Base-by-base conservation (phyloP, 2,888 invertebrate genomes). In the Monoplex corrugatus region DNA sequence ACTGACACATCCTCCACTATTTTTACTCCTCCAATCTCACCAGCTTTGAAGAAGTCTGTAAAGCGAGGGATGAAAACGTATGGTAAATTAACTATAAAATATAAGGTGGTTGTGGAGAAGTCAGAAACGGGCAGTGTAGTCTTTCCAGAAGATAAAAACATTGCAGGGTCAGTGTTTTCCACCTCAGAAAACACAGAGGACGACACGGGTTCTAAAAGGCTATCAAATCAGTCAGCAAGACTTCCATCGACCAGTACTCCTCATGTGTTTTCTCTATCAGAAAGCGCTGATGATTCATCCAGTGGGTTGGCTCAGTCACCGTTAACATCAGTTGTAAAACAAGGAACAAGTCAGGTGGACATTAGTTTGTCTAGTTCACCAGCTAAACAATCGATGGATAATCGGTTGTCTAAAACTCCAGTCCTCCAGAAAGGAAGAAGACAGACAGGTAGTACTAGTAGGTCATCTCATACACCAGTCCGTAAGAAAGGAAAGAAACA, bases 401-500 rank as follows among this genome's bases (percentile, higher is more conserved):
- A n/a, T n/a, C n/a, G n/a, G n/a, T n/a, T n/a, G n/a, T n/a, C n/a
- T n/a, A n/a, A n/a, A n/a, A n/a, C n/a, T n/a, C n/a, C n/a, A n/a
- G n/a, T n/a, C n/a, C n/a, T n/a, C n/a, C 23, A 40, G 78, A 80
- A 78, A 78, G 78, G 78, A 72, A 72, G 35, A 6, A 72, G 72
- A 23, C 13, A 78, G 40, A 8, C 43, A 8, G 32, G 43, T 8
- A 23, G n/a, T n/a, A n/a, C n/a, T n/a, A n/a, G n/a, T n/a, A n/a
- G n/a, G n/a, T n/a, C n/a, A n/a, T n/a, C n/a, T n/a, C n/a, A n/a
- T n/a, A n/a, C n/a, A n/a, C n/a, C n/a, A n/a, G n/a, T n/a, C n/a
- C n/a, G n/a, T n/a, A 40, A 40, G 78, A 80, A 78, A 78, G 78
- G 78, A 72, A 72, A 23, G n/a, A n/a, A n/a, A n/a, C n/a, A n/a